phyloP scores from a whole-genome alignment of 2,797 vertebrate species.

The Gouania willdenowi region DNA sequence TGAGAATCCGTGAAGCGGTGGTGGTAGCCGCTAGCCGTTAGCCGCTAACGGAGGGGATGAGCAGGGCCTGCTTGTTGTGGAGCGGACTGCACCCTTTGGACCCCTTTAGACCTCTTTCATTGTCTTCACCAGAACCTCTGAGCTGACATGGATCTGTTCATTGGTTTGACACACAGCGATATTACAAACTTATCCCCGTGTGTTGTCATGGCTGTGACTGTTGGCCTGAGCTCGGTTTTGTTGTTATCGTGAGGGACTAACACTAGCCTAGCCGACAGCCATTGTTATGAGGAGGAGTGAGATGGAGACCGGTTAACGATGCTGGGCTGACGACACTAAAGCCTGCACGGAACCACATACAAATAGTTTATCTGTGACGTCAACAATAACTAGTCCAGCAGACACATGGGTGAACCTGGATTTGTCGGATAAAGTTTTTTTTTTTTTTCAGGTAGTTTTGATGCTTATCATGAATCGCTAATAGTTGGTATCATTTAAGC shows the following conservation, averaged over 20 bases:
- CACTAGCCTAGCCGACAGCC: conserved; percentile 65
- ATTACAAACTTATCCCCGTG: background rate
- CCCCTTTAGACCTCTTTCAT: too few species aligned
- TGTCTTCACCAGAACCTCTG: conserved; percentile 8
- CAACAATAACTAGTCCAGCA: too few species aligned
- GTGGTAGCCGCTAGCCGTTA: conserved; percentile 42
- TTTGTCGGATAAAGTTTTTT: too few species aligned
- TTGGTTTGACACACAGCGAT: background rate
- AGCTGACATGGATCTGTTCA: background rate
- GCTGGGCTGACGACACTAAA: conserved; percentile 20
- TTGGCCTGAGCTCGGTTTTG: conserved; percentile 40
- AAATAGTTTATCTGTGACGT: too few species aligned
- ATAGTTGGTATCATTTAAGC: too few species aligned
- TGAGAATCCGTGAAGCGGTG: conserved; percentile 39
- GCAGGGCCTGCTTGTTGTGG: conserved; percentile 72
- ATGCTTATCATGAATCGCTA: too few species aligned
- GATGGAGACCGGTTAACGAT: conserved; percentile 46
- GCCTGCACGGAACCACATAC: too few species aligned
- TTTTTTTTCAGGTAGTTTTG: too few species aligned
- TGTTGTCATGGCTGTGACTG: conserved; percentile 49
- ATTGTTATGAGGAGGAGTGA: conserved; percentile 71
- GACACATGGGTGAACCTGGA: too few species aligned
- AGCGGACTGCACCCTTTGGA: conserved; percentile 68
- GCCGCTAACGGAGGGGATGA: conserved; percentile 54
- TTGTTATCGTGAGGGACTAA: conserved; percentile 57